A percentile compares a stretch with the other conserved stretches of the same genome.
These are phyloP conservation scores for Uloborus plumipes DNA, from an alignment of 2,888 invertebrate species.

Conservation along the genomic window DNA sequence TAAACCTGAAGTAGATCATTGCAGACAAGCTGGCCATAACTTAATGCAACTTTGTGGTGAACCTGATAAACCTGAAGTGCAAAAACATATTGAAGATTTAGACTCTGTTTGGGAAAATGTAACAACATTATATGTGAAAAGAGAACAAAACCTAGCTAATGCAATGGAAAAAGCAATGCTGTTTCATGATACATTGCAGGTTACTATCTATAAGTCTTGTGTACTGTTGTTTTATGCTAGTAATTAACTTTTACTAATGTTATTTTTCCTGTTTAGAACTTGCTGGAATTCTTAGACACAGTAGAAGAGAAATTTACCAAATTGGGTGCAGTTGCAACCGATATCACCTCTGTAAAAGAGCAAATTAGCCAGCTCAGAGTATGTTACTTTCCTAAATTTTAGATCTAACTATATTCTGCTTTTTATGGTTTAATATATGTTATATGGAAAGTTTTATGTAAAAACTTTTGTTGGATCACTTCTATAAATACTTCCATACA, in stretches of 20 bases:
- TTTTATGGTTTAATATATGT: too few species aligned
- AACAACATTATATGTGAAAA: constrained; percentile 88
- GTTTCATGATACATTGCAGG: constrained; percentile 91
- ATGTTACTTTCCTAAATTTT: not conserved
- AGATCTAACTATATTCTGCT: too few species aligned
- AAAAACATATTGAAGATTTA: constrained; percentile 96
- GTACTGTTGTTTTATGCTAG: not conserved
- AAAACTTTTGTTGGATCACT: too few species aligned
- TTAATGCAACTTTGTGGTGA: constrained; percentile 95
- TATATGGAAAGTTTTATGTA: too few species aligned
- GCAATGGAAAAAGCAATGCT: constrained; percentile 94
- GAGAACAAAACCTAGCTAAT: constrained; percentile 95
- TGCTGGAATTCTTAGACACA: constrained; percentile 88
- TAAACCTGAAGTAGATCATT: constrained; percentile 94
- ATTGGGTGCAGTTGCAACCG: constrained; percentile 90
- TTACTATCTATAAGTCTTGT: constrained; percentile 67
- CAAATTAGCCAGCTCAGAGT: constrained; percentile 91
- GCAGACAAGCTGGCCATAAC: constrained; percentile 90
- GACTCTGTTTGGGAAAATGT: constrained; percentile 96
- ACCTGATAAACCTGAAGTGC: constrained; percentile 96
- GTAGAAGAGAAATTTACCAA: constrained; percentile 89
- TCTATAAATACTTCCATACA: too few species aligned
- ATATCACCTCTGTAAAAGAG: constrained; percentile 93
- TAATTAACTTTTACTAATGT: not conserved
- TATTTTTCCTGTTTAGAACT: constrained; percentile 76